phyloP scores from a whole-genome alignment of 2,113 vertebrate genomes.

The Gorilla gorilla region DNA sequence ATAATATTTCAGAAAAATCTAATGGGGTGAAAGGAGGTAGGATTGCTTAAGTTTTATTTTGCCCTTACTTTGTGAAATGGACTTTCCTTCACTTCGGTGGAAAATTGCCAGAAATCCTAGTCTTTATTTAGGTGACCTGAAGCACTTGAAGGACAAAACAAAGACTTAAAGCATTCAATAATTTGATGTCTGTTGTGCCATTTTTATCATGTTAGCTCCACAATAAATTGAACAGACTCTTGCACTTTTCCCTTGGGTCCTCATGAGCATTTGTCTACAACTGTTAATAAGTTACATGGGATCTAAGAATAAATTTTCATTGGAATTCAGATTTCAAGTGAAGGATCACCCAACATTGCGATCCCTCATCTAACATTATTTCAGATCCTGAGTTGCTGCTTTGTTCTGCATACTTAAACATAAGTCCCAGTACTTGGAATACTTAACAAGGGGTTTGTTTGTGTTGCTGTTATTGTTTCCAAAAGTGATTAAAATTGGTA shows the following conservation, averaged over 20 bases:
- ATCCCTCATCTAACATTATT: neutral
- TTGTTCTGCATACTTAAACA: neutral
- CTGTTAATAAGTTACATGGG: neutral
- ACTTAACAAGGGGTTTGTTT: conserved; percentile 7
- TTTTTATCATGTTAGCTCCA: conserved; percentile 12
- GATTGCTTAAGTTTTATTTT: neutral
- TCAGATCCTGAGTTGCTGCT: neutral
- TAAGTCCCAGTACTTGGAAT: neutral
- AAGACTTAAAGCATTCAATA: neutral
- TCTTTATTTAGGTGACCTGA: neutral
- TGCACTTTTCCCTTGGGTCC: neutral
- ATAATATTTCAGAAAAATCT: neutral
- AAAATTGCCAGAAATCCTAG: neutral
- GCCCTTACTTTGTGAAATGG: neutral
- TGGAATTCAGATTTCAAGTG: conserved; percentile 28
- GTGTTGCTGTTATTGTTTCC: neutral
- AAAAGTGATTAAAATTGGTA: neutral
- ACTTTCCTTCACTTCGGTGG: neutral
- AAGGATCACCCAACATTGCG: neutral
- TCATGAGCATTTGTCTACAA: neutral
- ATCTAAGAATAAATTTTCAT: conserved; percentile 32
- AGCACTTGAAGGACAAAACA: neutral
- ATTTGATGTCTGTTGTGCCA: neutral
- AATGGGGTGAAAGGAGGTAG: neutral
- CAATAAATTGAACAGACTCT: neutral